These are phyloP conservation scores for Tiphia femorata DNA, from an alignment of 2,888 invertebrate genomes.

Conservation along the genomic window DNA sequence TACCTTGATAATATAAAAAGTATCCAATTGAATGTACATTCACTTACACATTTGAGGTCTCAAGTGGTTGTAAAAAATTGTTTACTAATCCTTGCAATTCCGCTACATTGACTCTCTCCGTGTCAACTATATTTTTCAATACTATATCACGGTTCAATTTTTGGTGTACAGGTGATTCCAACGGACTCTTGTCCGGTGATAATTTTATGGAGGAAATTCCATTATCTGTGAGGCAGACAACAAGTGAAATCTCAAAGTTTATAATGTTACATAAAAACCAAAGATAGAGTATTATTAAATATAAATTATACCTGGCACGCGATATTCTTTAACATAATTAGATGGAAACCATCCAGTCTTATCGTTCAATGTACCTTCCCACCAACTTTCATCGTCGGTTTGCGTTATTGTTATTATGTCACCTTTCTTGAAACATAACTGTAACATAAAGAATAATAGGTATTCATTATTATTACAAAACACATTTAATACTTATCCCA, in stretches of 20 bases:
- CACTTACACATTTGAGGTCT: slow-evolving; percentile 88
- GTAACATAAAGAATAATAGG: slow-evolving; percentile 45
- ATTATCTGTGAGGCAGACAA: slow-evolving; percentile 67
- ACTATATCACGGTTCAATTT: slow-evolving; percentile 88
- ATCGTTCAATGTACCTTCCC: slow-evolving; percentile 97
- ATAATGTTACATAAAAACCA: background rate
- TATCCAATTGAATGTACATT: slow-evolving; percentile 10
- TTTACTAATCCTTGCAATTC: slow-evolving; percentile 88
- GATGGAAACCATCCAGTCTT: slow-evolving; percentile 99
- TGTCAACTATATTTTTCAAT: slow-evolving; percentile 90
- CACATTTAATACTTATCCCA: background rate
- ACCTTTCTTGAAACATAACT: slow-evolving; percentile 95
- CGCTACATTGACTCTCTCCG: slow-evolving; percentile 90
- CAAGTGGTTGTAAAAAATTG: slow-evolving; percentile 89
- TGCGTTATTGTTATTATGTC: slow-evolving; percentile 98
- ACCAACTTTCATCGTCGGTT: slow-evolving; percentile 97
- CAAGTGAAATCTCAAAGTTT: background rate
- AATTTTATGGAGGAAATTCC: slow-evolving; percentile 74
- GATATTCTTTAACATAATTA: slow-evolving; percentile 94
- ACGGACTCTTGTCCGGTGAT: slow-evolving; percentile 77
- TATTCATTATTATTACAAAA: slow-evolving; percentile 2
- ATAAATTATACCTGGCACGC: slow-evolving; percentile 69
- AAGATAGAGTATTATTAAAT: background rate
- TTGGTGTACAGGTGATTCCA: slow-evolving; percentile 67
- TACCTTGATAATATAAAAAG: slow-evolving; percentile 6